Conservation (phyloP, 1,140 invertebrate species). For the Anoplophora glabripennis region DNA sequence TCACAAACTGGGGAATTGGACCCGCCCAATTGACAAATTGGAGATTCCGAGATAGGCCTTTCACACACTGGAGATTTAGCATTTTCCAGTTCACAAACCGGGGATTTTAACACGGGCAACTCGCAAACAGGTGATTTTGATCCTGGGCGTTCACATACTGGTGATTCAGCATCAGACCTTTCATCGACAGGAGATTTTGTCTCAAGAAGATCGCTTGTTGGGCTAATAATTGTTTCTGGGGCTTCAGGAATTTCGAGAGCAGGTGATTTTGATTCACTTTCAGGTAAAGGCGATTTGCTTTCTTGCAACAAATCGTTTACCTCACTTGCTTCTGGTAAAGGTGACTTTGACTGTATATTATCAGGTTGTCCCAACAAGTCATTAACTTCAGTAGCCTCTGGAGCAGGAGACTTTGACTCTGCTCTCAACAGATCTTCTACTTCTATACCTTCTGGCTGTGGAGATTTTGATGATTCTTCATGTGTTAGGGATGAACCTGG, state of each 20-base stretch:
- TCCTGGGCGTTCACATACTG: not conserved
- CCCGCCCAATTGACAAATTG: not conserved
- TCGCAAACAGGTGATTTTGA: constrained; percentile 1
- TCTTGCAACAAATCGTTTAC: constrained; percentile 6
- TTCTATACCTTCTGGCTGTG: constrained; percentile 4
- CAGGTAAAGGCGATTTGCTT: constrained; percentile 14
- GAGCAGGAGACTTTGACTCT: constrained; percentile 10
- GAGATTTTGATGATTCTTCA: constrained; percentile 1
- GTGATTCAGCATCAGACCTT: not conserved
- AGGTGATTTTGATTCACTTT: constrained; percentile 7
- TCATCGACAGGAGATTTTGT: no score
- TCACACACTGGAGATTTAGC: constrained; percentile 17
- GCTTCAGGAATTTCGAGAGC: constrained; percentile 15
- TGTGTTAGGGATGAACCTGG: not conserved
- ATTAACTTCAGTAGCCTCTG: constrained; percentile 6
- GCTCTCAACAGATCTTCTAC: not conserved
- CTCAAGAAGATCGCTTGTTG: no score
- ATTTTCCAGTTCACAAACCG: no score
- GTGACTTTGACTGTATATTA: no score
- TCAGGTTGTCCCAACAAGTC: constrained; percentile 5
- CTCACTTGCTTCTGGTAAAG: not conserved
- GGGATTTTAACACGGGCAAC: not conserved
- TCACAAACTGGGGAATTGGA: constrained; percentile 15
- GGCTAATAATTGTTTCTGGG: not conserved
- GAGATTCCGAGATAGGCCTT: not conserved